Base-by-base conservation (phyloP, 2,888 invertebrate genomes). In the Diarsia brunnea region DNA sequence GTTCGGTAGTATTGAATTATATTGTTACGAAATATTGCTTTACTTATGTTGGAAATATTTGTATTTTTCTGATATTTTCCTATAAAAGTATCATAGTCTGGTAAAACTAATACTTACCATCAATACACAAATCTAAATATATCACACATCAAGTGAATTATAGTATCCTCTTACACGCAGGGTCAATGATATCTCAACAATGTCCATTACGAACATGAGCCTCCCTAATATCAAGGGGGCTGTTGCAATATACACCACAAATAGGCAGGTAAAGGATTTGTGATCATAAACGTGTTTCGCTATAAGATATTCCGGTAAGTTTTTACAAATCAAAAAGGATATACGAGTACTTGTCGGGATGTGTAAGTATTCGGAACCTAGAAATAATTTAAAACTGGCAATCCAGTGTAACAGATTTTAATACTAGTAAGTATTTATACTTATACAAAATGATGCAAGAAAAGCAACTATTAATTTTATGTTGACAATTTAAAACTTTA, bases 121-220 rank as follows among this genome's bases (percentile, higher is more conserved):
- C 43, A 65, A 74, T 64, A 19, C n/a, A 45, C 24, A 38, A 67
- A 78, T 78, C 38, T 43, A 55, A 71, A 61, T 72, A 66, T 19
- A 55, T 16, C 43, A 31, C 58, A 38, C 16, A 61, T 49, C 16
- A 55, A 65, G 69, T 74, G 24, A 74, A 79, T 79, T 63, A 79
- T 60, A n/a, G 58, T 69, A 74, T 79, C 79, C 65, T 69, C 65
- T 80, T 79, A 53, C 75, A 47, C 11, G 53, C 21, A 69, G 64
- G 64, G 64, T 79, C 67, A 74, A 78, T 63, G 64, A 47, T 79
- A 51, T n/a, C 58, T 21, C 51, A 45, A 69, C 47, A 79, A 64
- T 65, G 64, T 79, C 47, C 64, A 75, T 75, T 79, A 79, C 49
- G 65, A 75, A 74, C 64, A 31, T 43, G 75, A 69, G 27, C 38